These are phyloP conservation scores for Enteromius anoplus DNA, from an alignment of 2,797 vertebrate species.

Conservation along the genomic window DNA sequence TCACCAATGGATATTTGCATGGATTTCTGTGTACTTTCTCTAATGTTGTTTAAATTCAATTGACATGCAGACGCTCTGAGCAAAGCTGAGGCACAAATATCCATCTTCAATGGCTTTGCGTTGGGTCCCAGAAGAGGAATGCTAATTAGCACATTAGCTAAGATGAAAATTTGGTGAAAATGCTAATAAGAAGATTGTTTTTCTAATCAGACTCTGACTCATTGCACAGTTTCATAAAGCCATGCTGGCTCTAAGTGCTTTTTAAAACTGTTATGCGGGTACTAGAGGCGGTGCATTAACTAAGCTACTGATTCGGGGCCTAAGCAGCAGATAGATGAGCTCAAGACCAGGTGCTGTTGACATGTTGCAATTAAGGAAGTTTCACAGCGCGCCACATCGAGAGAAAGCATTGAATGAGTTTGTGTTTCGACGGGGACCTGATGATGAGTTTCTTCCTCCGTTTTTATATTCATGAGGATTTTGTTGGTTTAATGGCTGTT, in stretches of 20 bases:
- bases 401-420: constrained; percentile 40
- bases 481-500: constrained; percentile 37
- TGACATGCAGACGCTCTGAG: constrained; percentile 19
- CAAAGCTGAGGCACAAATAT: constrained; percentile 46
- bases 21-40: constrained; percentile 9
- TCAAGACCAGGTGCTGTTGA: constrained; percentile 57
- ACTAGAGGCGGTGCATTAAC: constrained; percentile 54
- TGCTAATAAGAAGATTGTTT: constrained; percentile 75
- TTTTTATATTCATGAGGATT: constrained; percentile 44
- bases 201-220: constrained; percentile 76
- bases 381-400: constrained; percentile 25
- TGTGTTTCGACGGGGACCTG: constrained; percentile 47
- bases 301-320: constrained; percentile 51
- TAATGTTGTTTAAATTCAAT: constrained; percentile 45
- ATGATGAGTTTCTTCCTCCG: constrained; percentile 22
- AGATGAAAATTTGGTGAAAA: constrained; percentile 78
- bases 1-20: constrained; percentile 31
- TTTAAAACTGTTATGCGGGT: constrained; percentile 60
- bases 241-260: constrained; percentile 67
- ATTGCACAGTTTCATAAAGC: constrained; percentile 70
- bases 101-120: constrained; percentile 44
- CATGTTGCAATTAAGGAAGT: constrained; percentile 56
- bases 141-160: constrained; percentile 74
- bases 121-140: constrained; percentile 50
- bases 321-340: constrained; percentile 47